phyloP scores from a whole-genome alignment of 2,888 invertebrate species.

The Nebria salina region DNA sequence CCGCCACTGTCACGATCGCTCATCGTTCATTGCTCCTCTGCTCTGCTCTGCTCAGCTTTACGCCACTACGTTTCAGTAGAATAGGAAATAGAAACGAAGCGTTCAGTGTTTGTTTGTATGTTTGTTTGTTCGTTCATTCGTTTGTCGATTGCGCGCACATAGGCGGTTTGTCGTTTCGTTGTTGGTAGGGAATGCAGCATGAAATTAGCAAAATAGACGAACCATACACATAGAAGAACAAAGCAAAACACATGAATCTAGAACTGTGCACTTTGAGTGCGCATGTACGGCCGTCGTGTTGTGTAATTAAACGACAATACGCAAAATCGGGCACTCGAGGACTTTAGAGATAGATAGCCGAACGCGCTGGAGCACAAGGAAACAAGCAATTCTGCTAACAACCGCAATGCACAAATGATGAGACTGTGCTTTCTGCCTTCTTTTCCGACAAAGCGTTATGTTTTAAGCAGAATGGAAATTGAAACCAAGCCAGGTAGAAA shows the following conservation, averaged over 20 bases:
- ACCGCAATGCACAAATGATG: constrained; percentile 20
- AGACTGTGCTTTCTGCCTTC: neutral
- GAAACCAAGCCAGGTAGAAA: constrained; percentile 37
- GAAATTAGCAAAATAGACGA: constrained; percentile 26
- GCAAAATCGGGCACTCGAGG: neutral
- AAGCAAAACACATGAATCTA: constrained; percentile 21
- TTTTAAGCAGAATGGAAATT: constrained; percentile 30
- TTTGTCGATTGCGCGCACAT: neutral
- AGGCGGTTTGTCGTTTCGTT: neutral
- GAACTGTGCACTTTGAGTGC: constrained; percentile 13
- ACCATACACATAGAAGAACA: constrained; percentile 21
- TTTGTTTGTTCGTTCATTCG: neutral
- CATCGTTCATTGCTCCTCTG: neutral
- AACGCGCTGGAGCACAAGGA: constrained; percentile 14
- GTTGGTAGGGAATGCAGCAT: constrained; percentile 16
- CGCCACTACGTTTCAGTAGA: no score
- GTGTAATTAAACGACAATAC: constrained; percentile 22
- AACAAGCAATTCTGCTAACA: constrained; percentile 13
- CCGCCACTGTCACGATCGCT: neutral
- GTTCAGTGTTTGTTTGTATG: neutral
- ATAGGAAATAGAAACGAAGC: no score
- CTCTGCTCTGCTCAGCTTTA: no score
- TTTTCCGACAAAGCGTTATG: constrained; percentile 3
- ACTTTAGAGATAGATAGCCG: constrained; percentile 15
- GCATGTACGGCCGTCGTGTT: neutral